Conservation (phyloP, 2,888 invertebrate species). For the Agrotis exclamationis region DNA sequence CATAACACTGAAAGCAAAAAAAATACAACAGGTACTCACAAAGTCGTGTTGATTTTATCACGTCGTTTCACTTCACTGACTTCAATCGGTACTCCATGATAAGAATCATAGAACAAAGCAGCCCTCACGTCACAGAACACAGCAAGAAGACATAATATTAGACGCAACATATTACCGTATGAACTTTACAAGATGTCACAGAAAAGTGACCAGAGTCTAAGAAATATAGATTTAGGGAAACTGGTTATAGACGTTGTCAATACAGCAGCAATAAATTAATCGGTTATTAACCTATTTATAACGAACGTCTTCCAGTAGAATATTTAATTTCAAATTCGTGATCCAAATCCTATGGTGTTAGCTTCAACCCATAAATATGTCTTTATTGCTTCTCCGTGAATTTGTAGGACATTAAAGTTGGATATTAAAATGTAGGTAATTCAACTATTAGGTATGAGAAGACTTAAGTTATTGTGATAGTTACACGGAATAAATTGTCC, state of each 20-base stretch:
- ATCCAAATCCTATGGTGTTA: neutral
- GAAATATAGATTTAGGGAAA: constrained; percentile 26
- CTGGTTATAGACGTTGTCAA: constrained; percentile 35
- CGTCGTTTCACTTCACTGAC: constrained; percentile 69
- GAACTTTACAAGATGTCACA: neutral
- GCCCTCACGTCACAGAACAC: constrained; percentile 54
- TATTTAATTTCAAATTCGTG: neutral
- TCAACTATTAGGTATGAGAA: neutral
- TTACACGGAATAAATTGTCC: neutral
- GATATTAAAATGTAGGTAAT: neutral
- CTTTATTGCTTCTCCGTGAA: neutral
- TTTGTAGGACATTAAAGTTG: neutral
- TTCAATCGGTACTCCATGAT: constrained; percentile 69
- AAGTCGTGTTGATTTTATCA: constrained; percentile 75
- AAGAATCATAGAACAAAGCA: constrained; percentile 73
- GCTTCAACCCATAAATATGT: neutral
- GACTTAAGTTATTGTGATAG: neutral
- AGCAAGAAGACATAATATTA: constrained; percentile 52
- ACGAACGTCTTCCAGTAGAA: neutral
- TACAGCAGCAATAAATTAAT: neutral
- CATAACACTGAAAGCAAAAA: neutral
- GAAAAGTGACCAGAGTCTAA: constrained; percentile 1
- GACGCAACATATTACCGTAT: constrained; percentile 52
- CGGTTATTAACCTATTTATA: constrained; percentile 32
- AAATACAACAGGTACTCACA: constrained; percentile 70